Evolutionary conservation across 2,113 vertebrate species (phyloP).

Genomic region (Electrona antarctica): DNA sequence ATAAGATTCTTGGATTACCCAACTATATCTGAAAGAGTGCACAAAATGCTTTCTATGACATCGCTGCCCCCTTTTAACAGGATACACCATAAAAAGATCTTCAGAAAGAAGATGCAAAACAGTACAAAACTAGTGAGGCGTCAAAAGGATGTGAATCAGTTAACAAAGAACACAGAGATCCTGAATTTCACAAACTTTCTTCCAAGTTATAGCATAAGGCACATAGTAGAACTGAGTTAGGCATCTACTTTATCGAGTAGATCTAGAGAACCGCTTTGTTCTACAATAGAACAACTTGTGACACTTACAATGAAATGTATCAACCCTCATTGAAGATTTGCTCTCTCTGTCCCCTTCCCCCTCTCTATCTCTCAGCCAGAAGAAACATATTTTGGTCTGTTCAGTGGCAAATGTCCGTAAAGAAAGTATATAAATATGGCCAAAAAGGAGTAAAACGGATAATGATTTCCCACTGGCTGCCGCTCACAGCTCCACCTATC

Average conservation of each 20-base stretch:
- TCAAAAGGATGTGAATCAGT: constrained; percentile 97
- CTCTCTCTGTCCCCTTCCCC: constrained; percentile 48
- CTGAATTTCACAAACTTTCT: constrained; percentile 99
- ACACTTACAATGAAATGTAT: constrained; percentile 86
- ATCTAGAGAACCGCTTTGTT: constrained; percentile 96
- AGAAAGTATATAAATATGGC: constrained; percentile 88
- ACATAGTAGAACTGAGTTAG: constrained; percentile 99
- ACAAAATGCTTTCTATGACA: constrained; percentile 98
- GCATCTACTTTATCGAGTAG: constrained; percentile 95
- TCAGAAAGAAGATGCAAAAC: constrained; percentile 98
- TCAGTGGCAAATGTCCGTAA: constrained; percentile 96
- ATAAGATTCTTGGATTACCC: constrained; percentile 98
- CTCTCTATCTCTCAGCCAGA: constrained; percentile 89
- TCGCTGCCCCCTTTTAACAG: constrained; percentile 94
- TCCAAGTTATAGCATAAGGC: constrained; percentile 99
- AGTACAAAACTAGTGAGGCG: constrained; percentile 99
- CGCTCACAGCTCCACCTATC: constrained; percentile 61
- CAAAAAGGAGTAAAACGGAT: constrained; percentile 74
- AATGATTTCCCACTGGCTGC: constrained; percentile 70
- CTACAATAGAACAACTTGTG: constrained; percentile 95
- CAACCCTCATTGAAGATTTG: constrained; percentile 85
- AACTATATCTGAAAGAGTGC: constrained; percentile 99
- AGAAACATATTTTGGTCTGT: constrained; percentile 93
- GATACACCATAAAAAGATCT: constrained; percentile 99
- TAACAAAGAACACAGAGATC: constrained; percentile 99